These are phyloP conservation scores for Neotragus moschatus DNA, from an alignment of 2,113 vertebrate genomes.

Conservation along the genomic window DNA sequence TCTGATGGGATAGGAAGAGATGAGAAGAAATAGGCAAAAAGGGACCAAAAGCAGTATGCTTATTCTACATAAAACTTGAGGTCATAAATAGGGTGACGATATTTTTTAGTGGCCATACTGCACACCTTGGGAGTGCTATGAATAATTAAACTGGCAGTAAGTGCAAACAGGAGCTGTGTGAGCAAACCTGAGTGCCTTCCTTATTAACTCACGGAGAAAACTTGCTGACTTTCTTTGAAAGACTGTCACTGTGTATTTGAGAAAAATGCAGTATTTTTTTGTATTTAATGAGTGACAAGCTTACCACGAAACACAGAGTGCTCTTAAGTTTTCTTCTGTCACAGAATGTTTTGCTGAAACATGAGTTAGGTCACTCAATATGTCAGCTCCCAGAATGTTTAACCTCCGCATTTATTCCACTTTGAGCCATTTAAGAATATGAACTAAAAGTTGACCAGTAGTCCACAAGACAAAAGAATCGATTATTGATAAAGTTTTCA, in stretches of 20 bases:
- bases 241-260: neutral
- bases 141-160: neutral
- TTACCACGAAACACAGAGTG: neutral
- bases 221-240: neutral
- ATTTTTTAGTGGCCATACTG: neutral
- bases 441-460: neutral
- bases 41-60: neutral
- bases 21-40: neutral
- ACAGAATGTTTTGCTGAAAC: neutral
- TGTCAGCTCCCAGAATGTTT: neutral
- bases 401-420: neutral
- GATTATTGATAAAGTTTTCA: neutral
- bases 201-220: neutral
- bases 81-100: neutral
- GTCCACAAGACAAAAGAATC: neutral
- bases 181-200: neutral
- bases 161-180: neutral
- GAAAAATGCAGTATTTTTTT: neutral
- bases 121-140: neutral
- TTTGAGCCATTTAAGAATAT: neutral
- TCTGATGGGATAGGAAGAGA: neutral
- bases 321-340: neutral
- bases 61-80: neutral
- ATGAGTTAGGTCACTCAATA: neutral
- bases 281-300: neutral